Evolutionary conservation across 1,140 invertebrate species (phyloP).

Genomic region (Druon quercuslanigerum): DNA sequence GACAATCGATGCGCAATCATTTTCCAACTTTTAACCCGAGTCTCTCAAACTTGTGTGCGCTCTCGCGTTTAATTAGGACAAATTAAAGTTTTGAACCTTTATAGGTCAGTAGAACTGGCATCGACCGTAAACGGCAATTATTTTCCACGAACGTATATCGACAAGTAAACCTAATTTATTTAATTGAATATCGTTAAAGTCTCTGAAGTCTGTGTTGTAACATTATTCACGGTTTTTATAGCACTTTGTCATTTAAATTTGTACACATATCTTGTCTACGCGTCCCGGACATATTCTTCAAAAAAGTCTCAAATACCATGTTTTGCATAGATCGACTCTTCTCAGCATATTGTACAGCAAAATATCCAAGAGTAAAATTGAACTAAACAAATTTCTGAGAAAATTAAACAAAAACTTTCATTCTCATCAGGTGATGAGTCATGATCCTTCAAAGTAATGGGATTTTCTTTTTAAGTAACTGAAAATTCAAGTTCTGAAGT

Average conservation of each 20-base stretch:
- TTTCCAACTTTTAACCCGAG: not conserved
- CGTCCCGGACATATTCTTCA: too few species aligned
- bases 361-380: too few species aligned
- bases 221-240: not conserved
- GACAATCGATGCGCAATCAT: conserved; percentile 30
- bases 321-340: too few species aligned
- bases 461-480: too few species aligned
- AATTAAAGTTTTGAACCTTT: conserved; percentile 22
- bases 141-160: not conserved
- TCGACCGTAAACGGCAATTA: not conserved
- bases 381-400: too few species aligned
- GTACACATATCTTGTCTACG: not conserved
- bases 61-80: conserved; percentile 13
- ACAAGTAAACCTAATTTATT: conserved; percentile 2
- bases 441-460: too few species aligned
- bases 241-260: not conserved
- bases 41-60: not conserved
- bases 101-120: not conserved
- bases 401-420: too few species aligned
- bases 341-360: too few species aligned
- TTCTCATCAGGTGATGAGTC: too few species aligned
- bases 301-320: too few species aligned
- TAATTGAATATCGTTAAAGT: conserved; percentile 9
- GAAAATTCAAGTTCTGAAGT: too few species aligned
- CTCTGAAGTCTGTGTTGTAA: not conserved